These are phyloP conservation scores for Sphaerophoria rueppellii DNA, from an alignment of 2,888 invertebrate genomes.

Conservation along the genomic window DNA sequence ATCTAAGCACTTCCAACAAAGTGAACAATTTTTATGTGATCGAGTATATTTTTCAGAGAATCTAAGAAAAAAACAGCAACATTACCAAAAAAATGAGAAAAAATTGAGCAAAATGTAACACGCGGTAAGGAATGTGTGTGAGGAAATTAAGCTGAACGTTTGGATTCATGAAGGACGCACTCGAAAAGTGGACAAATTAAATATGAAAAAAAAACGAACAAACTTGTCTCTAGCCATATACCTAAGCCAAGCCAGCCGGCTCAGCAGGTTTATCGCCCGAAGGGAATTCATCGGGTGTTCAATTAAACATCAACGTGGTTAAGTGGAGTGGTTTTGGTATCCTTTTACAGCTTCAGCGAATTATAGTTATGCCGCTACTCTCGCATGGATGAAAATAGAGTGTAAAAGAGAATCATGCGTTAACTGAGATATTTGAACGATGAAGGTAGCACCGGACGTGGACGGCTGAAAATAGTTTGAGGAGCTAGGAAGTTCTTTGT, in stretches of 20 bases:
- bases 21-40: constrained; percentile 47
- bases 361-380: background rate
- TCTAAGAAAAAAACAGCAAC: background rate
- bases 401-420: constrained; percentile 41
- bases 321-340: constrained; percentile 41
- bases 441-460: background rate
- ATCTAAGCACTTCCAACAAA: background rate
- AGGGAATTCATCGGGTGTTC: constrained; percentile 73
- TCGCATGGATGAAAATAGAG: constrained; percentile 11
- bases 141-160: constrained; percentile 10
- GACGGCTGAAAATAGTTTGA: background rate
- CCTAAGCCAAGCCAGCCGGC: constrained; percentile 16
- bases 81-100: background rate
- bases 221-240: constrained; percentile 44
- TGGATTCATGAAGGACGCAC: constrained; percentile 7
- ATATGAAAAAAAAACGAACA: background rate
- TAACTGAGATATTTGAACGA: constrained; percentile 22
- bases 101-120: constrained; percentile 67
- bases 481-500: constrained; percentile 42
- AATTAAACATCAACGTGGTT: constrained; percentile 68
- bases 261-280: constrained; percentile 65
- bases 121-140: constrained; percentile 60
- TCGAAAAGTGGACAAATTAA: constrained; percentile 42
- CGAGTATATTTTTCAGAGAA: constrained; percentile 44
- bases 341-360: background rate